Base-by-base conservation (phyloP, 2,113 vertebrate species). In the Motacilla alba region DNA sequence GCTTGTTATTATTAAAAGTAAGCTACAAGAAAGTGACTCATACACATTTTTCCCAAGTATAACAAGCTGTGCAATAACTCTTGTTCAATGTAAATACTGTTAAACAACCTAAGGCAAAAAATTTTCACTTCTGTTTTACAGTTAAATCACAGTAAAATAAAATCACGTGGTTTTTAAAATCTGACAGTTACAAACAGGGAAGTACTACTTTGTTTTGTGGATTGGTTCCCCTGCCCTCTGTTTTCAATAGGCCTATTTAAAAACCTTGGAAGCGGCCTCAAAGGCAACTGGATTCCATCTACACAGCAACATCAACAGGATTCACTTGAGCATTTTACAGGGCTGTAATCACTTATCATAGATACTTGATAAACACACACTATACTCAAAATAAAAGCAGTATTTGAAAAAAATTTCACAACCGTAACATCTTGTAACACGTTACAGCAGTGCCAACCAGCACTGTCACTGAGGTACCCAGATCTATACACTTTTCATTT, bases 1-100 rank as follows among this genome's bases (percentile, higher is more conserved):
- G 63, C 15, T 64, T 74, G 64, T 60, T 94, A 62, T 60, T 93
- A 79, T 67, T 88, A 83, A 93, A 90, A 94, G 60, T 26, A 83
- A 88, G 49, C 27, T 12, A 13, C n/a, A 24, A 87, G n/a, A 63
- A 89, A 73, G 26, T 52, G 44, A 82, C 19, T 79, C 66, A 28
- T 2, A 26, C 4, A 3, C 52, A 35, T 93, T 91, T 90, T 93
- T 66, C 67, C 47, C 35, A 64, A 62, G 21, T 43, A 28, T 44
- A 87, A 73, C 5, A 67, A 73, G 50, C 17, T 27, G 3, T 52
- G 10, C 23, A 73, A 22, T 67, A 93, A 76, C 14, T 60, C 4
- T 1, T 16, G 18, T 58, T 72, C 35, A 86, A 62, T 41, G 23
- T 50, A 87, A 75, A 80, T 43, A 49, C n/a, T 4, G 7, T 11